Conservation (phyloP, 2,113 vertebrate species). For the Malurus alboscapulatus region DNA sequence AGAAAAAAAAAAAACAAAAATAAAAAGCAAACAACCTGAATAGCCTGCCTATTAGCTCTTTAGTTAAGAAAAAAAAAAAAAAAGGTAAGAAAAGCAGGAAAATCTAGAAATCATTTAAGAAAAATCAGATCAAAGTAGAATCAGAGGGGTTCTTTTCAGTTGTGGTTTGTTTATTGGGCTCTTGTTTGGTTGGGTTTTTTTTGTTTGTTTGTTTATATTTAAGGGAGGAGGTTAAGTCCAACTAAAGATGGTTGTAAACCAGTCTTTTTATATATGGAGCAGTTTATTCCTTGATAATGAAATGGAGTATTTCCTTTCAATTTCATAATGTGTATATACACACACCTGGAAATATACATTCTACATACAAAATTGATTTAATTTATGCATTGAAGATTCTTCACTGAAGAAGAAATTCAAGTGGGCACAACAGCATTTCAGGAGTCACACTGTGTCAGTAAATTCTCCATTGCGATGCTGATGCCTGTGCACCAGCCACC, state of each 20-base stretch:
- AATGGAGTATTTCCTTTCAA: background rate
- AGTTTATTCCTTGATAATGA: background rate
- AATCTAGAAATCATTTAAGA: background rate
- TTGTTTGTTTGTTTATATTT: background rate
- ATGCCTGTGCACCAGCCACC: background rate
- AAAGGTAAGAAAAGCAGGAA: background rate
- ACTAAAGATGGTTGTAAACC: background rate
- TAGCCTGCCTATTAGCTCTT: background rate
- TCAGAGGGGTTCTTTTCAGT: rapidly evolving
- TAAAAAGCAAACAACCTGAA: background rate
- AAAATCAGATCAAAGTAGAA: background rate
- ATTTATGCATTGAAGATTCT: background rate
- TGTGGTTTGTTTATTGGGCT: background rate
- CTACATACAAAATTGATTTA: background rate
- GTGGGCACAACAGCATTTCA: background rate
- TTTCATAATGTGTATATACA: background rate
- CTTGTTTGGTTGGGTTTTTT: background rate
- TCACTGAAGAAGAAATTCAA: background rate
- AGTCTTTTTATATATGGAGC: background rate
- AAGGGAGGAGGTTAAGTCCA: background rate
- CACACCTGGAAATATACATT: background rate
- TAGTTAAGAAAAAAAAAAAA: background rate
- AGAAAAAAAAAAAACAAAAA: background rate
- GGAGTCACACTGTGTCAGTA: background rate
- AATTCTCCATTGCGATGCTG: background rate